Percentiles rank a stretch among this genome's conserved stretches.
These are phyloP conservation scores for Dicycla oo DNA, from an alignment of 2,888 invertebrate species.

Conservation along the genomic window DNA sequence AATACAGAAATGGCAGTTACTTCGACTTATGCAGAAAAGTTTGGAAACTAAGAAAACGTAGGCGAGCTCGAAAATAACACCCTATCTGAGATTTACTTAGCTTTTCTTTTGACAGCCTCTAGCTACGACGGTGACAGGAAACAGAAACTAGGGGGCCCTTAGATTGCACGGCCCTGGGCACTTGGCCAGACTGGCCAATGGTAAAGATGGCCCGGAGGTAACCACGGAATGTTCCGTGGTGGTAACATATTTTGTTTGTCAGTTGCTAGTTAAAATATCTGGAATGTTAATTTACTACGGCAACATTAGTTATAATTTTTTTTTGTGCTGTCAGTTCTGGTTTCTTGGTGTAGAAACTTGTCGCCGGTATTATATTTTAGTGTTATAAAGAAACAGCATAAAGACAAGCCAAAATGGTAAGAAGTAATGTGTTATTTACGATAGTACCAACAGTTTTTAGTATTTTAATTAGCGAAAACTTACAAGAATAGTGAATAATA, in stretches of 20 bases:
- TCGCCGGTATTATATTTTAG: slow-evolving; percentile 56
- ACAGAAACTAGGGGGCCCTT: too few relatives aligned
- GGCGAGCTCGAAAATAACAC: too few relatives aligned
- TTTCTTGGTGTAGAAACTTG: slow-evolving; percentile 25
- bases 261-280: slow-evolving; percentile 22
- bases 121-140: too few relatives aligned
- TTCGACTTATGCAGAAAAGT: too few relatives aligned
- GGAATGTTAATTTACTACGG: neutral
- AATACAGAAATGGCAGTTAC: too few relatives aligned
- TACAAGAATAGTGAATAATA: slow-evolving; percentile 40
- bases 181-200: too few relatives aligned
- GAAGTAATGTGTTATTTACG: slow-evolving; percentile 43
- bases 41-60: too few relatives aligned
- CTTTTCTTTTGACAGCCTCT: too few relatives aligned
- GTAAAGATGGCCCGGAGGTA: too few relatives aligned
- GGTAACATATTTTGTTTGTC: neutral
- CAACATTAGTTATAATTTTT: slow-evolving; percentile 13
- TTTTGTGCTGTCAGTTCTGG: slow-evolving; percentile 49
- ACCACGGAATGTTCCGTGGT: too few relatives aligned
- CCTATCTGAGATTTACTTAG: too few relatives aligned
- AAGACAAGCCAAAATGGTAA: slow-evolving; percentile 69
- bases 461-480: slow-evolving; percentile 5
- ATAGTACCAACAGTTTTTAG: slow-evolving; percentile 13
- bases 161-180: too few relatives aligned
- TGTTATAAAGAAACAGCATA: slow-evolving; percentile 12